phyloP scores from a whole-genome alignment of 2,113 vertebrate species.

The Hydrolagus affinis region DNA sequence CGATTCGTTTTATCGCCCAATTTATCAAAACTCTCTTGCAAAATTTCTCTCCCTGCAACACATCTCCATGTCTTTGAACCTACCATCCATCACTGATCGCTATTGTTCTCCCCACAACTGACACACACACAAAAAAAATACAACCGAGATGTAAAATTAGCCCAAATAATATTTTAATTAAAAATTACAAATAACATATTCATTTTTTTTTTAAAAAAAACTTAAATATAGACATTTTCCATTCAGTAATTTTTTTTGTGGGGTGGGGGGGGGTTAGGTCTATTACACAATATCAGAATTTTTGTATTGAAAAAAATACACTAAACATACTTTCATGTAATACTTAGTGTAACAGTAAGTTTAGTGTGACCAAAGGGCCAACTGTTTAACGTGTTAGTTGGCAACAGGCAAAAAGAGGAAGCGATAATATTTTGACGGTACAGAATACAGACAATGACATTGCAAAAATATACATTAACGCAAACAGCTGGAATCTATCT shows the following conservation, averaged over 20 bases:
- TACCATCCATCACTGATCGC: too few species aligned
- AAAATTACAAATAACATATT: not conserved
- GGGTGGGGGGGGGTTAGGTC: too few species aligned
- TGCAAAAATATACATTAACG: constrained; percentile 21
- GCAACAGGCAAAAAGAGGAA: not conserved
- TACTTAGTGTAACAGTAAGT: not conserved
- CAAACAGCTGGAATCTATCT: constrained; percentile 20
- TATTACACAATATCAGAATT: constrained; percentile 16
- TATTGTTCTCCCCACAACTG: not conserved
- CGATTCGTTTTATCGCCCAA: too few species aligned
- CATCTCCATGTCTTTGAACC: too few species aligned
- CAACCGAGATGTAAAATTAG: too few species aligned
- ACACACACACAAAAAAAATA: not conserved
- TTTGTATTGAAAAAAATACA: not conserved
- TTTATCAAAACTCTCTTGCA: too few species aligned
- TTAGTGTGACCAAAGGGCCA: not conserved
- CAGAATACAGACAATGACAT: not conserved
- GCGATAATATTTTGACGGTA: not conserved
- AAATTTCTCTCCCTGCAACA: too few species aligned
- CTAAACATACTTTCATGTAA: not conserved
- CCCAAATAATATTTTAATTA: not conserved
- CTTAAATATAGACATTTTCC: constrained; percentile 7
- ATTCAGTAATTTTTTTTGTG: not conserved
- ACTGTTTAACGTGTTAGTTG: not conserved
- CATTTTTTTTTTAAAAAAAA: constrained; percentile 17